Percentiles rank a stretch among this genome's conserved stretches.
These are phyloP conservation scores for Chaetura pelagica DNA, from an alignment of 2,113 vertebrate species.

Conservation along the genomic window DNA sequence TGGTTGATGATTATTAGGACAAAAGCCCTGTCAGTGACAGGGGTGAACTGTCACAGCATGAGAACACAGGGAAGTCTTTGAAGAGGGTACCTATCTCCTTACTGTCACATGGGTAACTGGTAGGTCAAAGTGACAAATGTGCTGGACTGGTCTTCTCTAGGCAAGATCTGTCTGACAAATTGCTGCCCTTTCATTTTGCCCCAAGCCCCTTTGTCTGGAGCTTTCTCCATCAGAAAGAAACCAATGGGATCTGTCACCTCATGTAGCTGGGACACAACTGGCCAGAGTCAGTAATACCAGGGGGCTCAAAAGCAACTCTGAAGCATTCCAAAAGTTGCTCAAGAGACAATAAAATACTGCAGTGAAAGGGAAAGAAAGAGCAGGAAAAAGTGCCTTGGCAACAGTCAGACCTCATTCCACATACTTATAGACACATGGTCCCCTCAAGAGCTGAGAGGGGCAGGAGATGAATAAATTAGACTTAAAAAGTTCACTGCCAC, in stretches of 20 bases:
- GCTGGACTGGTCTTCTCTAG: background rate
- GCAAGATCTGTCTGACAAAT: background rate
- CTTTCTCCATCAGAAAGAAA: too few species aligned
- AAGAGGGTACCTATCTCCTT: background rate
- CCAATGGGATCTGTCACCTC: background rate
- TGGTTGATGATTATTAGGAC: background rate
- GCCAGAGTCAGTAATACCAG: rapidly evolving
- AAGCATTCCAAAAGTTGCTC: background rate
- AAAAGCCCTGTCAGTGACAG: background rate
- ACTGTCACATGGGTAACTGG: background rate
- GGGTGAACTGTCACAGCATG: background rate
- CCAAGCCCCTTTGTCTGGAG: too few species aligned
- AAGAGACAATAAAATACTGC: background rate
- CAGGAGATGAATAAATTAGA: background rate
- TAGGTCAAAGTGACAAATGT: background rate
- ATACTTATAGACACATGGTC: background rate
- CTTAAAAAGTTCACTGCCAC: background rate
- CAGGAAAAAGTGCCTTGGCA: background rate
- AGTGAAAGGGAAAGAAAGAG: background rate
- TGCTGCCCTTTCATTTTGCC: background rate
- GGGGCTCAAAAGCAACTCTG: background rate
- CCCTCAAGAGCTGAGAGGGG: background rate
- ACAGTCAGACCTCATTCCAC: background rate
- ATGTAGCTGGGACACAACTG: background rate
- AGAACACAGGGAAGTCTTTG: background rate